phyloP scores from a whole-genome alignment of 1,140 invertebrate species.

The Phortica variegata region DNA sequence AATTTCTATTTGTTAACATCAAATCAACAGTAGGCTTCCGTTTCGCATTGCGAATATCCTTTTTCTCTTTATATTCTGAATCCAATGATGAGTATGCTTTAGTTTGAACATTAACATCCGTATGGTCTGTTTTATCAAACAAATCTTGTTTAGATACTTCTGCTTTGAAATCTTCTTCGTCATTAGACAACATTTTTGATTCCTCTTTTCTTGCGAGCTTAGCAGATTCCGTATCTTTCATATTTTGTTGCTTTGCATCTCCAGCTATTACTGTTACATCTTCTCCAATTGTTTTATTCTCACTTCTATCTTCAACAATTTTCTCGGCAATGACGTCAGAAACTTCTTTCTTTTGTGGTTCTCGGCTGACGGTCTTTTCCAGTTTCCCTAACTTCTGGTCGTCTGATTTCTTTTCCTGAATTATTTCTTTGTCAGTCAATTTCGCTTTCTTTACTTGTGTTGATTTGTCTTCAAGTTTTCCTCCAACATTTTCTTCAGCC shows the following conservation, averaged over 20 bases:
- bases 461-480: neutral
- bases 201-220: no score
- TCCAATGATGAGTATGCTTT: constrained; percentile 26
- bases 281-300: constrained; percentile 3
- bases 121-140: no score
- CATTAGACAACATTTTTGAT: no score
- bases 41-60: constrained; percentile 55
- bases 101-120: no score
- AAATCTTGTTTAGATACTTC: constrained; percentile 13
- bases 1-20: constrained; percentile 73
- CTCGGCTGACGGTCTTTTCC: no score
- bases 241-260: constrained; percentile 1
- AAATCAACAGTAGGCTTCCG: constrained; percentile 79
- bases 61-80: constrained; percentile 39
- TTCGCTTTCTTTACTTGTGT: constrained; percentile 5
- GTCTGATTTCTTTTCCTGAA: constrained; percentile 12
- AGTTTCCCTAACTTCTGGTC: neutral
- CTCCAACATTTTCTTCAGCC: constrained; percentile 11
- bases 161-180: neutral
- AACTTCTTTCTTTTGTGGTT: neutral
- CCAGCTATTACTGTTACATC: no score
- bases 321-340: neutral
- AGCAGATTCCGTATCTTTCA: neutral
- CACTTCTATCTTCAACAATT: neutral
- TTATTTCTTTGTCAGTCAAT: constrained; percentile 5